Evolutionary conservation across 1,140 invertebrate genomes (phyloP), one percentile per base, ranked within the genome.

Genomic region (Potamilus streckersoni): DNA sequence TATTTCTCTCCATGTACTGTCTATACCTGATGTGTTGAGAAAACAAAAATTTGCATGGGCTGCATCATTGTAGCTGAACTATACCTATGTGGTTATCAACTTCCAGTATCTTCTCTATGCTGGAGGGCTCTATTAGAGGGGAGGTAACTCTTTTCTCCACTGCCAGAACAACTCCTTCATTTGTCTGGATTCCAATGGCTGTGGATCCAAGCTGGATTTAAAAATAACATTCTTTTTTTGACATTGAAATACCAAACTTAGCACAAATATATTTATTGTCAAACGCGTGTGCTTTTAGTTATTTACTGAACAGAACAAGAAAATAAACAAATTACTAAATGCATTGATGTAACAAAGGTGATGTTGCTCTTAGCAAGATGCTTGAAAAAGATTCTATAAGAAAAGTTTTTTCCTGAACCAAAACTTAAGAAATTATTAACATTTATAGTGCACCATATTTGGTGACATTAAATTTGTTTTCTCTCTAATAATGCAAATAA

Each of bases 71-170:
- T 49, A 49, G 38, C 38, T 8, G 38, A 49, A 49, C 11, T 84
- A 84, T 84, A 93, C 93, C 98, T 87, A 99, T 98, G 87, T 99
- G 98, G 81, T 94, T 94, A 90, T 99, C 98, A 31, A 99, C 95
- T 89, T 94, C 93, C 78, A 91, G 95, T 85, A 99, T 98, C 92
- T 99, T 99, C 90, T 99, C 97, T 80, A 99, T 97, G 31, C 97
- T 97, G 58, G 95, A 95, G 16, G 96, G 94, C 82, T 98, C 97
- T 95, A 99, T 99, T 31, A 99, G 90, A 0, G 96, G 92, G 1
- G 98, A 99, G 17, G 97, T 99, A 56, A 99, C 98, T 79, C 98
- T 93, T 89, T 99, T 99, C 86, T 99, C 98, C 4, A 99, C 98
- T 27, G 97, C 98, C 78, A 99, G 90, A 56, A 99, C 95, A 66